Evolutionary conservation across 2,113 vertebrate species (phyloP).

Genomic region (Echinops telfairi): DNA sequence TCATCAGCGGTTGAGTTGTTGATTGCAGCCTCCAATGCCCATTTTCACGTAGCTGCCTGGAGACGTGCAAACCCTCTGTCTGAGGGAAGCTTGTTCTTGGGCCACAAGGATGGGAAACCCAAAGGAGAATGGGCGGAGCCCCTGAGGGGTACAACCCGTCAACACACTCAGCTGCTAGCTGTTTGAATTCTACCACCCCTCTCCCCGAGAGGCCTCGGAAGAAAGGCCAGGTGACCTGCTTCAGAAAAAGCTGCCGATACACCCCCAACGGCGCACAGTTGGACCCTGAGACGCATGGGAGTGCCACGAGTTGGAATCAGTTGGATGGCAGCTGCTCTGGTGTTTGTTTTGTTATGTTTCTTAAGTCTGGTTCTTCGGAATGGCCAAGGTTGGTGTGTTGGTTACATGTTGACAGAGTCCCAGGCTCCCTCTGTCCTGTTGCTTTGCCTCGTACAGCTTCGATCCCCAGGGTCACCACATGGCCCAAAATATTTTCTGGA

Average conservation of each 20-base stretch:
- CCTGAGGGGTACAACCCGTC: neutral
- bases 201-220: neutral
- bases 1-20: too few species aligned
- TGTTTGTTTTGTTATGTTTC: neutral
- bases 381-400: accelerated
- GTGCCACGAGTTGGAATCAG: neutral
- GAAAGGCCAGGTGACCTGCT: neutral
- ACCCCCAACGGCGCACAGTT: neutral
- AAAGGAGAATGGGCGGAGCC: neutral
- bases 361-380: neutral
- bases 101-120: neutral
- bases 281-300: neutral
- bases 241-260: neutral
- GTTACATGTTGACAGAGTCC: accelerated
- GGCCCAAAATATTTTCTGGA: conserved; percentile 17
- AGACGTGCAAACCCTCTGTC: neutral
- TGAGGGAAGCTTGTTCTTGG: neutral
- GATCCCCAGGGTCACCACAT: neutral
- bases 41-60: neutral
- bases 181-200: neutral
- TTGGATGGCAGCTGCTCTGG: neutral
- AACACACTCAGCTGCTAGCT: neutral
- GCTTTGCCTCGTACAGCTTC: neutral
- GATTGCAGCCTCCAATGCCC: neutral
- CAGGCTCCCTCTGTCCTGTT: neutral